Base-by-base conservation (phyloP, 2,888 invertebrate genomes). In the Tetragonula carbonaria region DNA sequence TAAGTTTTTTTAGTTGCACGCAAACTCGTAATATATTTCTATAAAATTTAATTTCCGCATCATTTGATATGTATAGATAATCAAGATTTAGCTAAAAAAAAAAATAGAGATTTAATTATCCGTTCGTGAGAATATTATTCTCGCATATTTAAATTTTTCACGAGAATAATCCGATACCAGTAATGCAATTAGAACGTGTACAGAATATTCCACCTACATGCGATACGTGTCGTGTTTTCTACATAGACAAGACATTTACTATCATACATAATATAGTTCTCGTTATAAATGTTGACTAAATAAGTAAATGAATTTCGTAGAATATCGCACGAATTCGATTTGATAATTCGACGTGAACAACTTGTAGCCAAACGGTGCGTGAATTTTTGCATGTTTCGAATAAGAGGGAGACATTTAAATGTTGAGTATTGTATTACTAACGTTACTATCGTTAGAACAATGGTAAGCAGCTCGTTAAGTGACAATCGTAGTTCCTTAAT, bases 181-280 rank as follows among this genome's bases (percentile, higher is more conserved):
- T 55, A 78, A 82, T 66, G 78, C 33, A 74, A 84, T 84, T 77
- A 76, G 80, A 53, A 70, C 50, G 53, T 59, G 68, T 78, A 62
- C 71, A 72, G 55, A 72, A 71, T 71, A 82, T 50, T 74, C 70
- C 66, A 13, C 74, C 74, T 51, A 78, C 82, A 59, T 23, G 4
- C n/a, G 18, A 28, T 50, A 77, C 76, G 82, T 74, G 77, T 74
- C 21, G n/a, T 21, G 53, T 23, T 74, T 57, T 82, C 55, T 57
- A 72, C 62, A n/a, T 6, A 28, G 50, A 51, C 28, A 0, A 11
- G 0, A 11, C 65, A 67, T 50, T 21, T 38, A 51, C 51, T 33
- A 21, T 8, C 51, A 66, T 4, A 38, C 2, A 33, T 11, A 21
- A 13, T n/a, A 50, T 14, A 28, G 67, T 33, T 21, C 8, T 4